Evolutionary conservation across 2,113 vertebrate species (phyloP).

Genomic region (Puma concolor): DNA sequence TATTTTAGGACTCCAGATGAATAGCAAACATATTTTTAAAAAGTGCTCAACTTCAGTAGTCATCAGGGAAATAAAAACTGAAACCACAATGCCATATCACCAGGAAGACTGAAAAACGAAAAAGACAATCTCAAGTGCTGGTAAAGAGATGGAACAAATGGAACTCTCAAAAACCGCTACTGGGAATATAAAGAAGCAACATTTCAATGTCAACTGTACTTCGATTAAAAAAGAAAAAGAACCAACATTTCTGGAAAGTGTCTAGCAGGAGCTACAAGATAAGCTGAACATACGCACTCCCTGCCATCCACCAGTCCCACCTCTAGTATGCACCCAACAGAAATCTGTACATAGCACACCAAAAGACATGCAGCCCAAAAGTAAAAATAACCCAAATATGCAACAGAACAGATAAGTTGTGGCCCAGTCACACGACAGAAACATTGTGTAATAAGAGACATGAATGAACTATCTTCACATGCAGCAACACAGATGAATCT

Average conservation of each 20-base stretch:
- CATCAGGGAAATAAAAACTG: neutral
- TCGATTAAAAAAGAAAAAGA: neutral
- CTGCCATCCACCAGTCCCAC: neutral
- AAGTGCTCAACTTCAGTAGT: neutral
- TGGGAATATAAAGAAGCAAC: neutral
- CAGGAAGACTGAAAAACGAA: neutral
- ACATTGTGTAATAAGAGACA: neutral
- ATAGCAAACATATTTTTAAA: neutral
- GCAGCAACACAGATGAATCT: neutral
- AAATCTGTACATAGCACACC: neutral
- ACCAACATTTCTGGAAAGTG: neutral
- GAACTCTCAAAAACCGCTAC: neutral
- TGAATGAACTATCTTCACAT: neutral
- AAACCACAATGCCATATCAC: neutral
- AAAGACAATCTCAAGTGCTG: neutral
- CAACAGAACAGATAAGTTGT: neutral
- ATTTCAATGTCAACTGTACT: neutral
- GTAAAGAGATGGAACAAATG: neutral
- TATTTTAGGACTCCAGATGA: conserved; percentile 15
- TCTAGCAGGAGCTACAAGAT: neutral
- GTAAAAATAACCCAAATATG: neutral
- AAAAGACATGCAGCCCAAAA: neutral
- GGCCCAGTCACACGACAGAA: neutral
- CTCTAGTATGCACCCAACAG: neutral
- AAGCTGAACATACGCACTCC: neutral